Evolutionary conservation across 1,140 invertebrate species (phyloP), one percentile per base, ranked within the genome.

Genomic region (Heliothis subflexa): DNA sequence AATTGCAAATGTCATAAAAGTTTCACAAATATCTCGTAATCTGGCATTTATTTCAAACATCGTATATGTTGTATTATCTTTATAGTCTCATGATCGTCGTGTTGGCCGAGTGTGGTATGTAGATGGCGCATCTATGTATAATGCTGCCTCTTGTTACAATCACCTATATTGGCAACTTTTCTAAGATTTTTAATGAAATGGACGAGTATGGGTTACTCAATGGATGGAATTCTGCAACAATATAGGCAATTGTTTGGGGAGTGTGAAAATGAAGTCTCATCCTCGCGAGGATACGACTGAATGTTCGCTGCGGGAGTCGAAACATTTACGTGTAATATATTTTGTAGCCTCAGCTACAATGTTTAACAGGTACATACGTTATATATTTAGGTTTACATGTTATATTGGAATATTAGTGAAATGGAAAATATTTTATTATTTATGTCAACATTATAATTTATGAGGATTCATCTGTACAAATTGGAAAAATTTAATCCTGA

Each of bases 11-110:
- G 33, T 74, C 72, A 74, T 74, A 54, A 52, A 73, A 52, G 13
- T 74, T 62, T 73, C 68, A 66, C 40, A 71, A 68, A 57, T 77
- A 68, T 68, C 74, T 77, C 50, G 49, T 77, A 68, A 77, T 77
- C 62, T 77, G 62, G 74, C 74, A 77, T 77, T 77, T 77, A 77
- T 77, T 77, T 77, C 59, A 66, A 75, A 64, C 55, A 77, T 77
- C 62, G 61, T 77, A 77, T 68, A 66, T 77, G 62, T 77, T 77
- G 74, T 77, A 68, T 40, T 68, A 68, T 45, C 74, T 59, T 73
- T 57, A 62, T 75, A 40, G 12, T 54, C 25, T 77, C 62, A 55
- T 76, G 21, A 18, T 55, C 49, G 50, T 76, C 45, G 59, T 75
- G 59, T 75, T 75, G 73, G 47, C 59, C 61, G 47, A 62, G 52